Evolutionary conservation across 2,888 invertebrate species (phyloP).

Genomic region (Melipona bicolor): DNA sequence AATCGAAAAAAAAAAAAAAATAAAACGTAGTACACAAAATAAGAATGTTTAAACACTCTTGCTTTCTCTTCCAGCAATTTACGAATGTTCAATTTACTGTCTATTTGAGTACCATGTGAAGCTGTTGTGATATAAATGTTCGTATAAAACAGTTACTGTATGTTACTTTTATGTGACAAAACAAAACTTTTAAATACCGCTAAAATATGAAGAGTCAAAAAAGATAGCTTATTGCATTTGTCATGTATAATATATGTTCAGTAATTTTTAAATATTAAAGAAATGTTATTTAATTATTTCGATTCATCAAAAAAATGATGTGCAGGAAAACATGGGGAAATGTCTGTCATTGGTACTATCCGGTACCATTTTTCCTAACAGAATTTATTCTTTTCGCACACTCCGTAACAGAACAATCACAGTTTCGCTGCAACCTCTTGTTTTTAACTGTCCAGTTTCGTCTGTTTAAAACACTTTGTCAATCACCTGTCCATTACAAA

Average conservation of each 20-base stretch:
- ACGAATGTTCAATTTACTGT: too few relatives aligned
- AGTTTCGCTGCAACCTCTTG: conserved; percentile 26
- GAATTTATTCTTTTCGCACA: neutral
- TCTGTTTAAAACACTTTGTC: conserved; percentile 40
- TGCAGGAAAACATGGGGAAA: neutral
- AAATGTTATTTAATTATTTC: neutral
- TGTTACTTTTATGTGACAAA: too few relatives aligned
- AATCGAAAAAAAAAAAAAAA: too few relatives aligned
- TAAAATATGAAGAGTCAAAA: neutral
- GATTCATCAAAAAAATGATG: neutral
- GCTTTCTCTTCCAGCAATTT: too few relatives aligned
- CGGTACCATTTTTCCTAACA: neutral
- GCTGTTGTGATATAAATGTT: too few relatives aligned
- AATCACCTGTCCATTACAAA: conserved; percentile 45
- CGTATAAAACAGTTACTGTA: too few relatives aligned
- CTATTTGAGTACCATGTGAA: too few relatives aligned
- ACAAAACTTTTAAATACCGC: too few relatives aligned
- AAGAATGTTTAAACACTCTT: too few relatives aligned
- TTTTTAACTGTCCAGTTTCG: neutral
- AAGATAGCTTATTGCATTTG: neutral
- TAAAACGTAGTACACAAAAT: too few relatives aligned
- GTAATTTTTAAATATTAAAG: neutral
- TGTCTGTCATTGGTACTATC: neutral
- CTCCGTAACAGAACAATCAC: conserved; percentile 17
- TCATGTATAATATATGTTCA: neutral